A percentile compares a stretch with the other conserved stretches of the same genome.
Conservation (phyloP, 92 coral and sea anemone species). For the Siderastrea radians region DNA sequence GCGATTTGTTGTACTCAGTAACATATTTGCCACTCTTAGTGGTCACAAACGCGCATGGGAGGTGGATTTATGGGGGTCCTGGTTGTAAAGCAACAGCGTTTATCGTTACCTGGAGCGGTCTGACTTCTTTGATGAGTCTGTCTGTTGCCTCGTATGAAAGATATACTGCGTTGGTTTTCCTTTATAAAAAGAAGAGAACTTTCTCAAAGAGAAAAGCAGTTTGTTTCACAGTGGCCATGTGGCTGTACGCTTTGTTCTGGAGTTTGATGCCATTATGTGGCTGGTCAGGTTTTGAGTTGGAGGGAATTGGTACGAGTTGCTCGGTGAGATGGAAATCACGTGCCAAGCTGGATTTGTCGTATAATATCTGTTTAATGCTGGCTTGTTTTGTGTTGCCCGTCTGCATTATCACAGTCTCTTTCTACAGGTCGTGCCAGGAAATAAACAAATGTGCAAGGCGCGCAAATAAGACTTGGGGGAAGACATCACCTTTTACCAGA, state of each 20-base stretch:
- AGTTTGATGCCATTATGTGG: conserved; percentile 45
- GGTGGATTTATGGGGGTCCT: conserved; percentile 33
- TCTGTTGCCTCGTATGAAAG: conserved; percentile 45
- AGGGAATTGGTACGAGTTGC: conserved; percentile 57
- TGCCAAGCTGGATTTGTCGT: conserved; percentile 27
- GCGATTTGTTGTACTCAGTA: conserved; percentile 36
- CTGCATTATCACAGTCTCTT: conserved; percentile 17
- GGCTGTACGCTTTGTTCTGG: conserved; percentile 60
- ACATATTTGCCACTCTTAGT: conserved; percentile 22
- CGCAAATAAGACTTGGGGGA: conserved; percentile 52
- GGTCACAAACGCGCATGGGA: conserved; percentile 19
- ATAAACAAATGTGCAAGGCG: conserved; percentile 28
- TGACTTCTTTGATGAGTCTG: conserved; percentile 37
- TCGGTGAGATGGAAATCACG: conserved; percentile 56
- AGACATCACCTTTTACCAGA: conserved; percentile 30
- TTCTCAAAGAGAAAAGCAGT: conserved; percentile 26
- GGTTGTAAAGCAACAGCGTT: conserved; percentile 41
- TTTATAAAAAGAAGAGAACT: conserved; percentile 28
- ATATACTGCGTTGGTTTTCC: conserved; percentile 36
- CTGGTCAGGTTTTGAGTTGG: conserved; percentile 52
- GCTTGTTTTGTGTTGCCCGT: conserved; percentile 52
- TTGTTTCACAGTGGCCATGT: conserved; percentile 34
- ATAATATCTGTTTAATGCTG: conserved; percentile 26
- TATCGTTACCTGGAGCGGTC: conserved; percentile 36
- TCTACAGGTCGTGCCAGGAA: conserved; percentile 28